Percentiles rank a stretch among this genome's conserved stretches.
phyloP scores from a whole-genome alignment of 2,888 invertebrate species.

The Criorhina ranunculi region DNA sequence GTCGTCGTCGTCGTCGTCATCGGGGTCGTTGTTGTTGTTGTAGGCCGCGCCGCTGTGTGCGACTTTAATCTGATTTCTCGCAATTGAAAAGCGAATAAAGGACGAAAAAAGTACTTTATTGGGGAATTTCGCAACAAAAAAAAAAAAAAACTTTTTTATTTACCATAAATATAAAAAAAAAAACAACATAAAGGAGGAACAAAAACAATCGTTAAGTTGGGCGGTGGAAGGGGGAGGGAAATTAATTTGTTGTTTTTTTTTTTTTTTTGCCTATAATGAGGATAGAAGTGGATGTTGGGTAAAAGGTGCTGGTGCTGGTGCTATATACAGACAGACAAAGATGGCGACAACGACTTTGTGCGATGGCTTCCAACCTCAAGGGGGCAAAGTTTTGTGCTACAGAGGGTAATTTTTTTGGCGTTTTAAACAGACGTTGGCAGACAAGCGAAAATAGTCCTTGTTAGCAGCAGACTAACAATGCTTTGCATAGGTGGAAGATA shows the following conservation, averaged over 20 bases:
- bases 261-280: slow-evolving; percentile 1
- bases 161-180: slow-evolving; percentile 51
- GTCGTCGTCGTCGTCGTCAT: slow-evolving; percentile 5
- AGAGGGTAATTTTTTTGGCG: background rate
- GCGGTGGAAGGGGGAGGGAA: background rate
- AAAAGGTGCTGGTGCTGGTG: background rate
- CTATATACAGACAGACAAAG: background rate
- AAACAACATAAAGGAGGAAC: slow-evolving; percentile 19
- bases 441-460: background rate
- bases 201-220: slow-evolving; percentile 14
- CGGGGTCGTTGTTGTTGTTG: too few species aligned
- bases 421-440: background rate
- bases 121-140: slow-evolving; percentile 17
- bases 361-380: background rate
- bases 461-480: background rate
- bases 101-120: slow-evolving; percentile 52
- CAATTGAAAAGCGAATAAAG: slow-evolving; percentile 64
- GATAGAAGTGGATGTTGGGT: background rate
- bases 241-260: slow-evolving; percentile 26
- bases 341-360: slow-evolving; percentile 21
- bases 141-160: slow-evolving; percentile 24
- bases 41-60: slow-evolving; percentile 10
- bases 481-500: too few species aligned
- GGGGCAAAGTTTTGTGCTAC: slow-evolving; percentile 3
- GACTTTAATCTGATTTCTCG: slow-evolving; percentile 56